Conservation (phyloP, 2,888 invertebrate species). For the Pammene fasciana region DNA sequence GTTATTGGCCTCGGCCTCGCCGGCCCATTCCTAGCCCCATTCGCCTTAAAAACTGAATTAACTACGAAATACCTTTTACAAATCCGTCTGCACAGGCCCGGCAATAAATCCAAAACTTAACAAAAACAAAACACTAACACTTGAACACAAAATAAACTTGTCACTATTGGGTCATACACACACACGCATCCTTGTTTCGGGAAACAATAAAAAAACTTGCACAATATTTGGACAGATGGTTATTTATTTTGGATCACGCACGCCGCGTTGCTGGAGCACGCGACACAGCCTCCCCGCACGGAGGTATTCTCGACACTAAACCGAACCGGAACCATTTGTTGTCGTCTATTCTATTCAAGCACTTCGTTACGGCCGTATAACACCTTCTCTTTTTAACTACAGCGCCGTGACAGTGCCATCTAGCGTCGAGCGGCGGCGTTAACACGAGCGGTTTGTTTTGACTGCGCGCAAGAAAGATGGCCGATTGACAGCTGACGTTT, state of each 20-base stretch:
- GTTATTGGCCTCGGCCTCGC: conserved; percentile 60
- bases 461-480: conserved; percentile 36
- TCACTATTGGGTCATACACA: conserved; percentile 50
- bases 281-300: conserved; percentile 52
- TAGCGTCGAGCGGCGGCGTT: conserved; percentile 45
- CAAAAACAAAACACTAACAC: conserved; percentile 75
- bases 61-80: conserved; percentile 54
- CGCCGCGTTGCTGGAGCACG: conserved; percentile 52
- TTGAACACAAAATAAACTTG: conserved; percentile 65
- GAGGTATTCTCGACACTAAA: conserved; percentile 67
- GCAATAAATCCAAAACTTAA: conserved; percentile 75
- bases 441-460: conserved; percentile 35
- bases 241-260: conserved; percentile 78
- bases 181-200: conserved; percentile 57
- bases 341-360: conserved; percentile 48
- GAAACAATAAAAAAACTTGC: conserved; percentile 72
- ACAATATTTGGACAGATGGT: conserved; percentile 80
- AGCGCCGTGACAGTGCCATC: conserved; percentile 57
- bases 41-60: conserved; percentile 46
- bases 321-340: conserved; percentile 64
- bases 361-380: conserved; percentile 48
- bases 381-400: conserved; percentile 69
- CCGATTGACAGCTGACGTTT: conserved; percentile 36
- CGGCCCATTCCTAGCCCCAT: conserved; percentile 46
- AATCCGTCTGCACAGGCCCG: conserved; percentile 67